Base-by-base conservation (phyloP, 2,113 vertebrate species). In the Ancistrus triradiatus region DNA sequence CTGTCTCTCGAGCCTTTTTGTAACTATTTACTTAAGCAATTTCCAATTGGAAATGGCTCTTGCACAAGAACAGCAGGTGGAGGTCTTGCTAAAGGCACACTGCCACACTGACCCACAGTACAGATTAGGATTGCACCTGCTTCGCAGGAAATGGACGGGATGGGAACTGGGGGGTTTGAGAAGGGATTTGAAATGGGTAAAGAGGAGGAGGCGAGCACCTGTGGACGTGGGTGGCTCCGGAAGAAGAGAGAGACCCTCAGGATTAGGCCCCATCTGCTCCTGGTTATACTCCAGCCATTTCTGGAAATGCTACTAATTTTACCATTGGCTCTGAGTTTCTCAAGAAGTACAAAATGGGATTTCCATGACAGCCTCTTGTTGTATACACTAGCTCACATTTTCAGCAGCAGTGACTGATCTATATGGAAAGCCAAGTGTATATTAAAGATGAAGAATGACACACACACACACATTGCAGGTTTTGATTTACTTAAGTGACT, bases 241-340 rank as follows among this genome's bases (percentile, higher is more conserved):
- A 72, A 69, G 56, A 57, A 48, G 59, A 65, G 43, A 56, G 59
- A 67, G 61, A 68, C 73, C 74, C 69, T 72, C 21, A 59, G 67
- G 73, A 63, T 75, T 70, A 75, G 58, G 64, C 70, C 72, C 63
- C 76, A 78, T 78, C 71, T 78, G 76, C 68, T 75, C 51, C 73
- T 74, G 66, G 61, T 69, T 74, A 69, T 61, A 49, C 66, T 66
- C 64, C 72, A 50, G 56, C 61, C 42, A 53, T 69, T 25, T 68
- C 59, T 75, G 68, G 69, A 63, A 37, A 51, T 25, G 55, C 60
- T 70, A 72, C 68, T 70, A 60, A 69, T 61, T 60, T 71, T 38
- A 31, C 42, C 10, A 8, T 68, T 50, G 72, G 52, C 33, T 55
- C 58, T 8, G 7, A 35, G 44, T 60, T 69, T 64, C 48, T 40